Evolutionary conservation across 1,140 invertebrate genomes (phyloP).

Genomic region (Panagrolaimus sp.): DNA sequence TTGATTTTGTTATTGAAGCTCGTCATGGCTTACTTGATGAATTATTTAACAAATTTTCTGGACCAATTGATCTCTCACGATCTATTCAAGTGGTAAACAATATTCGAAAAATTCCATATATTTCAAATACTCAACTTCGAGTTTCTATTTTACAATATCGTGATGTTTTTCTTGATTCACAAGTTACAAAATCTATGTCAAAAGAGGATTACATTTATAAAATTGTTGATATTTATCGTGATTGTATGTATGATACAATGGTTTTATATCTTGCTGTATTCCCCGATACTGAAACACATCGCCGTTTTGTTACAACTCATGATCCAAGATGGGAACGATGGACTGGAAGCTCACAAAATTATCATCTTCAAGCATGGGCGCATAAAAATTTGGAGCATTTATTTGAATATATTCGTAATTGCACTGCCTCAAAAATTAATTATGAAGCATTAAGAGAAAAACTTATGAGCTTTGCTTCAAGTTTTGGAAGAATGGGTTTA

Average conservation of each 20-base stretch:
- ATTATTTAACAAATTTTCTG: conserved; percentile 55
- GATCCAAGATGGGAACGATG: conserved; percentile 55
- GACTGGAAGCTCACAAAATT: conserved; percentile 51
- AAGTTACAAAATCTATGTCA: conserved; percentile 45
- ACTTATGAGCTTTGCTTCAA: conserved; percentile 53
- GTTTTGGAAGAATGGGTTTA: conserved; percentile 57
- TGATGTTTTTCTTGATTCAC: conserved; percentile 55
- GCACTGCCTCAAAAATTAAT: conserved; percentile 21
- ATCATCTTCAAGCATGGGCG: conserved; percentile 53
- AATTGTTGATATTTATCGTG: conserved; percentile 53
- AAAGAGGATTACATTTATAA: conserved; percentile 49
- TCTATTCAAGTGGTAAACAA: conserved; percentile 57
- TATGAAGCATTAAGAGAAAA: conserved; percentile 38
- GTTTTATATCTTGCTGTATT: conserved; percentile 58
- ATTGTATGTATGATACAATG: conserved; percentile 58
- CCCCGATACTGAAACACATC: conserved; percentile 46
- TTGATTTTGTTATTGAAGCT: conserved; percentile 52
- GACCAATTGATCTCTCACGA: conserved; percentile 49
- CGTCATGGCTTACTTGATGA: conserved; percentile 49
- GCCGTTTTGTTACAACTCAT: conserved; percentile 25
- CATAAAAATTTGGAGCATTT: conserved; percentile 44
- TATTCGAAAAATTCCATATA: conserved; percentile 54
- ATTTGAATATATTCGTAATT: conserved; percentile 26
- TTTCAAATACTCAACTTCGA: conserved; percentile 52
- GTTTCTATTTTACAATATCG: conserved; percentile 55